Base-by-base conservation (phyloP, 2,888 invertebrate species). In the Drosophila parthenogenetica region DNA sequence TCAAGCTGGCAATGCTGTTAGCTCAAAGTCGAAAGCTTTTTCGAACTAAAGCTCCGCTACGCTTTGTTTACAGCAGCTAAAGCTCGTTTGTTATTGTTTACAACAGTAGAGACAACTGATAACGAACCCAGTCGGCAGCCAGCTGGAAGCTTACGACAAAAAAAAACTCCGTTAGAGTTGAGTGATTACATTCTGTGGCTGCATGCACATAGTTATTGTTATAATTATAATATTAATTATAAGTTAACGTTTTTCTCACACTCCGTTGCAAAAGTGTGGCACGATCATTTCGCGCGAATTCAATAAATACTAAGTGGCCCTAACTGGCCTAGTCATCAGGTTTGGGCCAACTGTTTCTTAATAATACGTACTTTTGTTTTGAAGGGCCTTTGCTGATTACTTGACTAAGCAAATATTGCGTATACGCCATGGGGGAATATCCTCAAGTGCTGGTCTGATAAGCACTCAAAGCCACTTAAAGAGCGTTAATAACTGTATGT, bases 401-500 rank as follows among this genome's bases (percentile, higher is more conserved):
- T 50, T 8, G 37, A n/a, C 37, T 32, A 54, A 11, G 42, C 43
- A 60, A 60, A 61, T 58, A 68, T 68, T 75, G 68, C 61, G 64
- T 58, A 67, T 65, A 68, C 68, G 72, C 35, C 54, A 11, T 19
- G 51, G 40, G 11, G 11, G 43, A 16, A 54, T 46, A 51, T 51
- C 19, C 48, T 73, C 50, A 65, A 76, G 75, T 72, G 59, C 7
- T 13, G 11, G 11, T 7, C 14, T 14, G 77, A 76, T 76, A 76
- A 76, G 76, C 40, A 29, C 2, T 14, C 39, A 19, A 17, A 17
- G 7, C 35, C 64, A 71, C 63, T 58, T 17, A 37, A 37, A 13
- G 45, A 35, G 46, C 39, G 43, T 66, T 66, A 62, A 59, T 50
- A 37, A 19, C 37, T n/a, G n/a, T 51, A 54, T 49, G 58, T 58